phyloP scores from a whole-genome alignment of 2,797 vertebrate species.

The Smutsia temminckii region DNA sequence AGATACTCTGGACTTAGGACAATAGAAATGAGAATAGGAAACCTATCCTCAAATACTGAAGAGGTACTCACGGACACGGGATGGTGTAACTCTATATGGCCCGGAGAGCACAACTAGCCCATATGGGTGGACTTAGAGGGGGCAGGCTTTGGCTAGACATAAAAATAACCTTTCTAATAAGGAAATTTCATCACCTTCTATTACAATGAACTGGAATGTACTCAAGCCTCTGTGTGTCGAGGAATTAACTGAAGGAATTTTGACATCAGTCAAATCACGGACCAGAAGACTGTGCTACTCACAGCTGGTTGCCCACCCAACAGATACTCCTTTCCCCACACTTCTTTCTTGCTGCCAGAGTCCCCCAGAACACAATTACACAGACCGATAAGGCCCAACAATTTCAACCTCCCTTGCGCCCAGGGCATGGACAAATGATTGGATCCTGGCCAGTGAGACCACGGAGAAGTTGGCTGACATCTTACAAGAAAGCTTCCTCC shows the following conservation, averaged over 20 bases:
- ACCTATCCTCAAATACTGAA: background rate
- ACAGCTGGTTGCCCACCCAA: background rate
- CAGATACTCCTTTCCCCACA: background rate
- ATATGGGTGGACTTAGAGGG: fast-evolving
- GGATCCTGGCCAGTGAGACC: background rate
- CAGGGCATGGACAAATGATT: background rate
- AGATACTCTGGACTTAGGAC: background rate
- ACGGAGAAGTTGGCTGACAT: background rate
- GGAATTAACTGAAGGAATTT: background rate
- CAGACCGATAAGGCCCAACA: background rate
- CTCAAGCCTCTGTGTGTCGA: background rate
- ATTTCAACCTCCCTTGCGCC: background rate
- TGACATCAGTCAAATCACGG: background rate
- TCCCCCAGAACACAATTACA: background rate
- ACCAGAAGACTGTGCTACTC: background rate
- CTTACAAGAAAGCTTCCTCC: background rate
- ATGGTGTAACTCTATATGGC: fast-evolving
- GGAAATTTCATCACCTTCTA: background rate
- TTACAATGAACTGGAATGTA: background rate
- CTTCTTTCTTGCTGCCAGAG: background rate
- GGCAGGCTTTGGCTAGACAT: background rate
- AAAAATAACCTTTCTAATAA: background rate
- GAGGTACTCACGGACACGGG: background rate
- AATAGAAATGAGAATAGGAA: background rate
- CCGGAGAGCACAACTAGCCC: background rate